These are phyloP conservation scores for Xanthorhoe spadicearia DNA, from an alignment of 2,888 invertebrate species.

Conservation along the genomic window DNA sequence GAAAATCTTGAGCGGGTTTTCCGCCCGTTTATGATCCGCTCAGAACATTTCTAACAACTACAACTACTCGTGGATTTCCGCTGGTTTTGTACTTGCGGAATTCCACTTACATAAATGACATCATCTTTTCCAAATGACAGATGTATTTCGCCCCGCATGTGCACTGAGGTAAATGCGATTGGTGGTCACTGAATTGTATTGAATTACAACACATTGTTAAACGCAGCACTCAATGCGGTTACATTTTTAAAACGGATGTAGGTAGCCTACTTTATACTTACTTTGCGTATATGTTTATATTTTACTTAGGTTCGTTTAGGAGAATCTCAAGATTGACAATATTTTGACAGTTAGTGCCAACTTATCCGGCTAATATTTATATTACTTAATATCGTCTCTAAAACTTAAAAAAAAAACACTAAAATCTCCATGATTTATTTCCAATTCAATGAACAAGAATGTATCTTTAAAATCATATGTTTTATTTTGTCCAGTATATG, in stretches of 20 bases:
- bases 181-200: slow-evolving; percentile 70
- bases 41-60: no score
- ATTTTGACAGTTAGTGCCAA: no score
- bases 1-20: no score
- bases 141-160: slow-evolving; percentile 61
- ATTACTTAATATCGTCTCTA: no score
- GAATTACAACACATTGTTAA: slow-evolving; percentile 64
- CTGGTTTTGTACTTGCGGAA: slow-evolving; percentile 29
- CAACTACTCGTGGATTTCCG: not conserved
- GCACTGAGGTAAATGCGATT: slow-evolving; percentile 75
- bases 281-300: not conserved
- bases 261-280: not conserved
- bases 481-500: not conserved
- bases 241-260: slow-evolving; percentile 9
- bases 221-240: slow-evolving; percentile 46
- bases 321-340: not conserved
- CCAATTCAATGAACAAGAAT: no score
- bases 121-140: slow-evolving; percentile 50
- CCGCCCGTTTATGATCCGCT: no score
- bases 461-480: no score
- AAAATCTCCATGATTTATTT: no score
- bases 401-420: no score
- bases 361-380: no score
- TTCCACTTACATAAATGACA: slow-evolving; percentile 61
- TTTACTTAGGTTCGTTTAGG: not conserved